phyloP scores from a whole-genome alignment of 2,888 invertebrate genomes.

The Epirrhoe alternata region DNA sequence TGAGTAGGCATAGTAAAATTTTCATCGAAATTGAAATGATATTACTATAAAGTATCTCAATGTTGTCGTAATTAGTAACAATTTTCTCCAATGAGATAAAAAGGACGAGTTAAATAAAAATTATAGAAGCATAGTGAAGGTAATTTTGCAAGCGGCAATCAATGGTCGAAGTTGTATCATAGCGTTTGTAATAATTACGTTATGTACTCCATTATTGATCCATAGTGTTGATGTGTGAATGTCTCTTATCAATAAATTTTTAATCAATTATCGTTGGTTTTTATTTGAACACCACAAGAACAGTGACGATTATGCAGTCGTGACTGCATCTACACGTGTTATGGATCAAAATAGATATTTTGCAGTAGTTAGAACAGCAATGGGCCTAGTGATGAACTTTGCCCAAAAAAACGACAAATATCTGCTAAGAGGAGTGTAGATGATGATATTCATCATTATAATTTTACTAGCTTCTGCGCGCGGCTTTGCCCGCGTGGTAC shows the following conservation, averaged over 20 bases:
- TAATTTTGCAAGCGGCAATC: slow-evolving; percentile 61
- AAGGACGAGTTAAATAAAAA: slow-evolving; percentile 39
- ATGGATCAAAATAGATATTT: too few relatives aligned
- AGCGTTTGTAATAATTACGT: slow-evolving; percentile 62
- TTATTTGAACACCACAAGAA: background rate
- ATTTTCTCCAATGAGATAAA: slow-evolving; percentile 26
- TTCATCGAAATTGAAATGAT: slow-evolving; percentile 9
- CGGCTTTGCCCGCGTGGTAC: too few relatives aligned
- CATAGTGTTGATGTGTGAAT: slow-evolving; percentile 84
- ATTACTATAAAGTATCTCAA: background rate
- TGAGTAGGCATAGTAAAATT: slow-evolving; percentile 6
- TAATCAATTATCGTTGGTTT: slow-evolving; percentile 51
- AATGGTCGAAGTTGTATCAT: slow-evolving; percentile 68
- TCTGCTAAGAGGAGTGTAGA: too few relatives aligned
- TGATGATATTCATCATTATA: too few relatives aligned
- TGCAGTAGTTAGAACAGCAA: too few relatives aligned
- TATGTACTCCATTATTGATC: slow-evolving; percentile 64
- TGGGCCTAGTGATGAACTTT: too few relatives aligned
- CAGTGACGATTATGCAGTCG: too few relatives aligned
- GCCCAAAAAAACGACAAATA: too few relatives aligned
- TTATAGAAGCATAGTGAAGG: background rate
- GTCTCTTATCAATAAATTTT: slow-evolving; percentile 84
- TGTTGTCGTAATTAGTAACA: background rate
- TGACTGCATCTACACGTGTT: too few relatives aligned
- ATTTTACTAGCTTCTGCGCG: too few relatives aligned